Base-by-base conservation (phyloP, 2,113 vertebrate genomes). In the Hyaena hyaena region DNA sequence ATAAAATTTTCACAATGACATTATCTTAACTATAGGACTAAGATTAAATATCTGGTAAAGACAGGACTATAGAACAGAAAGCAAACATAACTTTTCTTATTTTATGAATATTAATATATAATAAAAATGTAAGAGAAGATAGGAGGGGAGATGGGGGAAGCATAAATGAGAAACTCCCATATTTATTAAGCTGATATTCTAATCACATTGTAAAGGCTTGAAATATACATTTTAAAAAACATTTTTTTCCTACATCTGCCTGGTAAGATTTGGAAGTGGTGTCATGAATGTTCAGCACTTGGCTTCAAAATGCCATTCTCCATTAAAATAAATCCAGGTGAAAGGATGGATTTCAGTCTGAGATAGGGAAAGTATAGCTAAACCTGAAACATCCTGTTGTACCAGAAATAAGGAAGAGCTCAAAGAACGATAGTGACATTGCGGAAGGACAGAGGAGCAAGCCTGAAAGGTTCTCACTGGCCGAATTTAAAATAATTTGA, bases 1-100 rank as follows among this genome's bases (percentile, higher is more conserved):
- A 73, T 80, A 86, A 90, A 80, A 80, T 90, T 86, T 43, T 86
- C 50, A 71, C 15, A 45, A 28, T 96, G 53, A 86, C 50, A 86
- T 53, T 80, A 21, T 73, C 63, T 39, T 71, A 90, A 73, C 45
- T 65, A 55, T 39, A 43, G 16, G 55, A 65, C 43, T 96, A 48
- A 90, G 43, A 31, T n/a, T 50, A 86, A 63, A 53, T 53, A 80
- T 63, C 33, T 73, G n/a, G 19, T 17, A 14, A 43, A 73, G 80
- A 73, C 45, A 66, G 7, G 15, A 33, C 5, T 84, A n/a, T 71
- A 69, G 69, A 93, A 50, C 39, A 93, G 12, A 93, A 76, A 66
- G 15, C 15, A 79, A 26, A 43, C 89, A 89, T 26, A 83, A 69
- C 31, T 65, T 65, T 50, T 68, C 35, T 89, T 96, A 65, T 71